Evolutionary conservation across 2,797 vertebrate genomes (phyloP), one percentile per base, ranked within the genome.

Genomic region (Ptychadena robeensis): DNA sequence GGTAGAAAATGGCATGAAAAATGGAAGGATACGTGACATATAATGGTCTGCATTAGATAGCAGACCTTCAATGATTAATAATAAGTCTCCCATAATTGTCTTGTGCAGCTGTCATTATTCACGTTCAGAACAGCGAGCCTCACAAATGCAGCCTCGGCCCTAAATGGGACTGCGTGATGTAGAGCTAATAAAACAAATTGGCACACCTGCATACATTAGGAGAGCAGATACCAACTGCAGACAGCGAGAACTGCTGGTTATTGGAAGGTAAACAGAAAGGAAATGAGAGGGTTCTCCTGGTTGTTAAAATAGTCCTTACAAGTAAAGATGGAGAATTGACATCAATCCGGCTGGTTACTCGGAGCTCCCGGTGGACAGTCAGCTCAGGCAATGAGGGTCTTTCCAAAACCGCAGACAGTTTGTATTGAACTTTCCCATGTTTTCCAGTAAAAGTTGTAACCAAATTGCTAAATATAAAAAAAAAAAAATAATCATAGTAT

Each of bases 401-500:
- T 85, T 95, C 92, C 85, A 96, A 81, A 32, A 91, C 32, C 0
- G 93, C 94, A 48, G 88, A 90, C 85, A 95, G 92, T 0, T 89
- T 93, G 88, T 96, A 96, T 66, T 89, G 89, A 78, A 96, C 89
- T 0, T 89, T 91, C 70, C 95, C 95, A 0, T 95, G 92, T 31
- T 93, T 95, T 44, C 95, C 95, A 11, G 87, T 87, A 59, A 96
- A 96, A 0, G 94, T 95, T 34, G 93, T 93, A 34, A 93, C 93
- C 86, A 96, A 83, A 37, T 92, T 92, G 75, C 95, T 96, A 90
- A 66, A 91, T 89, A 0, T 27, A 88, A 83, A 61, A 85, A 75
- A 66, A 68, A 66, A 34, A 15, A 68, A n/a, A 8, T n/a, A n/a
- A n/a, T n/a, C n/a, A n/a, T n/a, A n/a, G n/a, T n/a, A n/a, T n/a